Evolutionary conservation across 2,888 invertebrate genomes (phyloP), one percentile per base, ranked within the genome.

Genomic region (Bruchidius siliquastri): DNA sequence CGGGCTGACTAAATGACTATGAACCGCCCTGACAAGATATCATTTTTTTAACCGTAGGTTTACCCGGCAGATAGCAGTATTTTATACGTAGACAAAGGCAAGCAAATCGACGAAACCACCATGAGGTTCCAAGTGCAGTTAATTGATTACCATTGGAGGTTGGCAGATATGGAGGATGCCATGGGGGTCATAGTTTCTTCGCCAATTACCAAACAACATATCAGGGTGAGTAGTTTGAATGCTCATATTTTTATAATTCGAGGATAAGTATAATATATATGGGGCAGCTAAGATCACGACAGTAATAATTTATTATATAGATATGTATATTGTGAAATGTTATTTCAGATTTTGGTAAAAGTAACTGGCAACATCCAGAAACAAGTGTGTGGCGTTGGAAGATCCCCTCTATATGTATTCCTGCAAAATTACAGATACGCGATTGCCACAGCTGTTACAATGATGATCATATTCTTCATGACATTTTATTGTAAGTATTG

Each of bases 141-240:
- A 21, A 76, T 86, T 66, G 86, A 86, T 77, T 86, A 85, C 71
- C 85, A 86, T 77, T 85, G 86, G 85, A 84, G 86, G 77, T 79
- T 86, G 70, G 84, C 84, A 20, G 83, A 84, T 75, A 78, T 84
- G 70, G 81, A 81, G 49, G 84, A 86, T 72, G 82, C 84, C 2
- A 83, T 87, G 83, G 84, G 82, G 72, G 78, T 86, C 13, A 75
- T 81, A 22, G 77, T 87, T 20, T 77, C 76, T 67, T 86, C 86
- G 0, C 79, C 79, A 71, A 72, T 82, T 26, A 86, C 86, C 0
- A 81, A 83, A 68, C 85, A 87, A 80, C 77, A 79, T 72, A 73
- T 83, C 18, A 82, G 80, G 77, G 84, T 85, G 78, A 70, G 70
- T 32, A 21, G 68, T 67, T n/a, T n/a, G 20, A 66, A 22, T 26